Evolutionary conservation across 2,113 vertebrate species (phyloP).

Genomic region (Rhea pennata): DNA sequence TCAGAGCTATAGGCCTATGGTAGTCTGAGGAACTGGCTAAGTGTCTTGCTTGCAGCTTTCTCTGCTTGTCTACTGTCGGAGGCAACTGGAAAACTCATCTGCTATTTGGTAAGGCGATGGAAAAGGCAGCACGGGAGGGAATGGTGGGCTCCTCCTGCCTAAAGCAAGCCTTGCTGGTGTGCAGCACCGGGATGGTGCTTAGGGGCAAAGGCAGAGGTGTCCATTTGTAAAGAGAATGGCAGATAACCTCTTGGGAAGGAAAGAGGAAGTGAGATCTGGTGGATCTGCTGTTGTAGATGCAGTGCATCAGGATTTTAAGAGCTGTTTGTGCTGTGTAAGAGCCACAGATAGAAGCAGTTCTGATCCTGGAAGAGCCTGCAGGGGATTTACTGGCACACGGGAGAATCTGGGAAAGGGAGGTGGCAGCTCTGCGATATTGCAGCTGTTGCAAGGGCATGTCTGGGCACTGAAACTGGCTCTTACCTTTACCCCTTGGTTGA

Average conservation of each 20-base stretch:
- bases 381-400: not conserved
- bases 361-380: not conserved
- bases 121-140: rapidly evolving
- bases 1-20: not conserved
- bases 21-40: not conserved
- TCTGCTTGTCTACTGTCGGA: not conserved
- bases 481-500: not conserved
- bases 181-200: rapidly evolving
- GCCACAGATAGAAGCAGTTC: not conserved
- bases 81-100: not conserved
- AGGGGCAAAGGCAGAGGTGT: not conserved
- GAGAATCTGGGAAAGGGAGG: not conserved
- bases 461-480: not conserved
- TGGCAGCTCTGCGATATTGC: not conserved
- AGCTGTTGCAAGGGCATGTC: not conserved
- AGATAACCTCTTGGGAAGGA: not conserved
- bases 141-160: not conserved
- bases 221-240: not conserved
- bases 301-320: not conserved
- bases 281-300: not conserved
- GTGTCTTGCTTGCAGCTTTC: not conserved
- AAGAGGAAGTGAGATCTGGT: not conserved
- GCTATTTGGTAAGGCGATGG: not conserved
- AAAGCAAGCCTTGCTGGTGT: not conserved
- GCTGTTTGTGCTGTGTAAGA: not conserved